These are phyloP conservation scores for Caenorhabditis sulstoni DNA, from an alignment of 2,888 invertebrate species.

Conservation along the genomic window DNA sequence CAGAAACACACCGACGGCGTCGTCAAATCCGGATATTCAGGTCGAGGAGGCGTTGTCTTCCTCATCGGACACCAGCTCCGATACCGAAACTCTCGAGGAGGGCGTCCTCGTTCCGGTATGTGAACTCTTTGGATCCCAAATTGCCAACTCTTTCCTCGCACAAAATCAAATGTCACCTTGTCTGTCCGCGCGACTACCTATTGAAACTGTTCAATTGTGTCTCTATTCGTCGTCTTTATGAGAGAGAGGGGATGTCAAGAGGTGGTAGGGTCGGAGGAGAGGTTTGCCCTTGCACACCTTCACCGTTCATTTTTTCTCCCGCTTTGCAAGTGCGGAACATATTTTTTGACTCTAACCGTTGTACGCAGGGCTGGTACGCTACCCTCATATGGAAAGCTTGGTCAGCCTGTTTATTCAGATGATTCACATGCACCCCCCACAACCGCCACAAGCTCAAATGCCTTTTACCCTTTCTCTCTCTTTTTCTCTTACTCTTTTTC, in stretches of 20 bases:
- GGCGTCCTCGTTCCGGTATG: slow-evolving; percentile 37
- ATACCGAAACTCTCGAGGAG: slow-evolving; percentile 46
- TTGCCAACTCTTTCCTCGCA: slow-evolving; percentile 1
- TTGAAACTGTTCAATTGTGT: slow-evolving; percentile 54
- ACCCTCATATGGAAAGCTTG: not conserved
- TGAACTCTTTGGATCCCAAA: not conserved
- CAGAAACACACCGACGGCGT: slow-evolving; percentile 28
- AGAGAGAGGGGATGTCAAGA: slow-evolving; percentile 50
- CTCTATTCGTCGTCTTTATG: not conserved
- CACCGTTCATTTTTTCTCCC: slow-evolving; percentile 9
- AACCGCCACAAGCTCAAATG: slow-evolving; percentile 22
- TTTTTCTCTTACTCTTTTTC: slow-evolving; percentile 18
- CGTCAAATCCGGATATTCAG: slow-evolving; percentile 41
- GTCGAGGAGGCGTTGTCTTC: slow-evolving; percentile 53
- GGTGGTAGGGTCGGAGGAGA: slow-evolving; percentile 15
- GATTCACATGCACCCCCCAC: slow-evolving; percentile 43
- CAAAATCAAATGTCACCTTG: slow-evolving; percentile 28
- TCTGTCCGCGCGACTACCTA: slow-evolving; percentile 10
- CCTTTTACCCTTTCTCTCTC: slow-evolving; percentile 34
- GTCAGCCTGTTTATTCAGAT: slow-evolving; percentile 53
- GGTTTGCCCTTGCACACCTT: slow-evolving; percentile 35
- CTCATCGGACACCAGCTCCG: slow-evolving; percentile 48
- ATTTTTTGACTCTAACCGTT: slow-evolving; percentile 21
- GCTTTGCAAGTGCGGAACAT: not conserved
- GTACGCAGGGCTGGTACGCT: slow-evolving; percentile 30